Base-by-base conservation (phyloP, 2,797 vertebrate genomes). In the Macrochelys suwanniensis region DNA sequence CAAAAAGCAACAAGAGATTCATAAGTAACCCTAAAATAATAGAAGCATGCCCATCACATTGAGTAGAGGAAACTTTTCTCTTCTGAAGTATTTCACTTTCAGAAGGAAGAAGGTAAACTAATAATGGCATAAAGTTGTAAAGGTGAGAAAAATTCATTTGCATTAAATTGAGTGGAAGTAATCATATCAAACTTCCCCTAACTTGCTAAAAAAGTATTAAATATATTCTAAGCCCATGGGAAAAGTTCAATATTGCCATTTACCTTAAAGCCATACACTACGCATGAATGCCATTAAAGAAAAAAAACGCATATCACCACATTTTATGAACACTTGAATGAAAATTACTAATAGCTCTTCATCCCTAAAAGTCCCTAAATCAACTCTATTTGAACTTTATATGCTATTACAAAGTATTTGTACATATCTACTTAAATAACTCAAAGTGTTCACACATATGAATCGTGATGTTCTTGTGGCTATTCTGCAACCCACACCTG, bases 21-120 rank as follows among this genome's bases (percentile, higher is more conserved):
- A 97, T 86, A 84, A 77, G 94, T 6, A 89, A 45, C 15, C 54
- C 37, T 74, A 96, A 88, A 85, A 87, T 89, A 96, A 96, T 25
- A 25, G 54, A 54, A 54, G 21, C 37, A 23, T 71, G 6, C 21
- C 10, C n/a, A 21, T 11, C n/a, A 71, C 94, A 87, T 42, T 2
- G 6, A 95, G 86, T 0, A 84, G 59, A 95, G 23, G 84, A 94
- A 96, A 91, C 85, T 56, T 85, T 16, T 51, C 95, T 25, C 80
- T 53, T 42, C 68, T 71, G n/a, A 71, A 91, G 59, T 11, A 17
- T 94, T 96, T 85, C 90, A 89, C 85, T 96, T 97, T 90, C 86
- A 91, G 92, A 94, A 21, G 21, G 21, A 71, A 49, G 25, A 13
- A 49, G 15, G 25, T 45, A 77, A 77, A 49, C 6, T 13, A 47